Base-by-base conservation (phyloP, 2,888 invertebrate genomes). In the Hetaerina titia region DNA sequence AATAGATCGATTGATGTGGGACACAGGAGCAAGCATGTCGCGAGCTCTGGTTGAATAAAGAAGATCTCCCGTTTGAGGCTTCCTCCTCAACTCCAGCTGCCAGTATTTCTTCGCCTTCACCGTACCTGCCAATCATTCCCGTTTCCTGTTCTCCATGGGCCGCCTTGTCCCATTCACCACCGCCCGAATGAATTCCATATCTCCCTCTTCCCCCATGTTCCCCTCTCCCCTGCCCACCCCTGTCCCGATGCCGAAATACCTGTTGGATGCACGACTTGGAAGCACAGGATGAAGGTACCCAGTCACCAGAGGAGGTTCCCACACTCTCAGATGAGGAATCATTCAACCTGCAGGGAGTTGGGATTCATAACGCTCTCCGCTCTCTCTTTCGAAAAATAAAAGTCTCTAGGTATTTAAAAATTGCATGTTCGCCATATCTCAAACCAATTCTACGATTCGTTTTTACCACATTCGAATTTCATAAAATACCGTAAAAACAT, bases 71-170 rank as follows among this genome's bases (percentile, higher is more conserved):
- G 19, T 57, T 58, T n/a, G 11, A 57, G 57, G 89, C 58, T 89
- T 22, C 89, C 89, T 57, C 56, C 31, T 89, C 89, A 89, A 89
- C 13, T n/a, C 58, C 89, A 89, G 89, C 89, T 89, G 89, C 89
- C 89, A 57, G 89, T 22, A 89, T 89, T 89, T 89, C 89, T 57
- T 56, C 31, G n/a, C 89, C 56, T 25, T 58, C 89, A 7, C 57
- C 31, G 57, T 89, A 89, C n/a, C 56, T 89, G 89, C 89, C 89
- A 89, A 89, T 89, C 89, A 89, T 56, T 25, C 89, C 56, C 89
- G n/a, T 58, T 89, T 89, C 89, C 89, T 57, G 89, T 89, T 89
- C 57, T 22, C 89, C 58, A 58, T 45, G n/a, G 6, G 22, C 1
- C 57, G 89, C 58, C 89, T 89, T 57, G 57, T 22, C 89, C 58